Evolutionary conservation across 2,888 invertebrate genomes (phyloP), one percentile per base, ranked within the genome.

Genomic region (Sclerodermus sp.): DNA sequence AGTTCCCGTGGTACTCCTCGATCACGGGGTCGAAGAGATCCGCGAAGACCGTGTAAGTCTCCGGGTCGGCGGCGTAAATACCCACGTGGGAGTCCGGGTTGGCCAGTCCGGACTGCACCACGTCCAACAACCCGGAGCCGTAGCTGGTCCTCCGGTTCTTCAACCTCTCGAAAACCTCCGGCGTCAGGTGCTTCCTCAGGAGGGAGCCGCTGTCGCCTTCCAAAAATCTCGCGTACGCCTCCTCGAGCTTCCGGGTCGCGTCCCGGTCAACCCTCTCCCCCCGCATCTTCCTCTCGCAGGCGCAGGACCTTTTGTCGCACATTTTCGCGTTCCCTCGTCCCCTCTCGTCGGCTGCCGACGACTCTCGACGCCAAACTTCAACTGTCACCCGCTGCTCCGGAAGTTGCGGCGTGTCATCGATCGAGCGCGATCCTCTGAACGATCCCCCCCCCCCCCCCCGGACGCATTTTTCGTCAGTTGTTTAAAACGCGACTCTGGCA

Each of bases 1-100:
- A 87, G 44, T 85, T 85, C 36, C 75, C 79, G 72, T 88, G 87
- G 74, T 87, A 87, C 63, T 87, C 86, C 65, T 84, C 82, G 70
- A 89, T 88, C 63, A 88, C 81, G 15, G 85, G 84, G 76, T 87
- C 83, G 74, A 89, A 88, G 46, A 89, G 78, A 17, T 82, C 82
- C 47, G 81, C 80, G 71, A 88, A 89, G 32, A 83, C 77, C 30
- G 79, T 78, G 79, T 88, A 89, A n/a, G 86, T 80, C 63, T 87
- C 85, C 2, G 85, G 83, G 73, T 88, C 87, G 4, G 86, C 82
- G 1, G 88, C 87, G 69, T 87, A 87, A 41, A 87, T 73, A 40
- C 87, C 88, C 39, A 86, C 80, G 16, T 83, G 82, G 39, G 86
- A 86, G 74, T 88, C 87, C 43, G 83, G 79, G 76, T 89, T 87